Base-by-base conservation (phyloP, 1,140 invertebrate species). In the Dendrolimus punctatus region DNA sequence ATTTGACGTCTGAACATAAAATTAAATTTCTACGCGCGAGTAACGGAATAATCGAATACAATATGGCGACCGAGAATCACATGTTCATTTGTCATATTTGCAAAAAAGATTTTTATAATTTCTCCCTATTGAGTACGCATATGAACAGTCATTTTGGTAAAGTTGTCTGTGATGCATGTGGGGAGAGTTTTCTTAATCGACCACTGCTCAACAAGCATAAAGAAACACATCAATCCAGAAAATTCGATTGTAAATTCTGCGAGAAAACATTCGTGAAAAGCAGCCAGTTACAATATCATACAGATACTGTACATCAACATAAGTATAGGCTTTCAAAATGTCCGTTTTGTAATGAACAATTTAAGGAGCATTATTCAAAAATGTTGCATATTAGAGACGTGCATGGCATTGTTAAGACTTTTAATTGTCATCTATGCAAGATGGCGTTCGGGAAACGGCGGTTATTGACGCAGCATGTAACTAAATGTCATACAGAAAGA, bases 121-220 rank as follows among this genome's bases (percentile, higher is more conserved):
- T 79, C 40, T 46, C 44, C 2, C 53, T 68, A 5, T 58, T 76
- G 23, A 80, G 75, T 48, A 44, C 53, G 0, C 78, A 83, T 39
- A 80, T 83, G 68, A 75, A 85, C 53, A 72, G 51, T 0, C 81
- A 81, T 36, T 68, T 79, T 1, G 77, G 76, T 6, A 87, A 79
- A 36, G 84, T 84, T 39, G 75, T 80, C 5, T 89, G 89, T 44
- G 87, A 89, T 46, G 69, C 55, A 23, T 89, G 88, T 46, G 81
- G 80, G 2, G 81, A 76, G 2, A 70, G 73, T 0, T 89, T 88
- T 51, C 43, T 75, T 4, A 75, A 73, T 49, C 78, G 83, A 44
- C 68, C 71, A 53, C 60, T 82, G 1, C 50, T 89, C 4, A 76
- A 79, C 44, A 82, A 74, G 38, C 90, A 91, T 49, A 67, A 53